Base-by-base conservation (phyloP, 2,797 vertebrate species). In the Tokudaia tokunoshimensis region DNA sequence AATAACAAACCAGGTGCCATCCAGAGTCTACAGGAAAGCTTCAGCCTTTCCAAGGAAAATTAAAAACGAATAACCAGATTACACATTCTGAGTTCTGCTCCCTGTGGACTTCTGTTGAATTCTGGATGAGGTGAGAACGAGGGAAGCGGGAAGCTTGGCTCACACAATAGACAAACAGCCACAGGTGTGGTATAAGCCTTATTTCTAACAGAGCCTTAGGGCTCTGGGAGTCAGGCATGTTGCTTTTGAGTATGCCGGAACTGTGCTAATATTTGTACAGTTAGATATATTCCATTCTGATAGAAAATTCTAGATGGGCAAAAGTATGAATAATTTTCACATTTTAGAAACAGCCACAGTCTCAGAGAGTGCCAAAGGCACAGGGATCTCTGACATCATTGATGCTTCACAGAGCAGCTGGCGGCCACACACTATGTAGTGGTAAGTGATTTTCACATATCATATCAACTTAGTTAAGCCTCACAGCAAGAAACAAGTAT, bases 51-150 rank as follows among this genome's bases (percentile, higher is more conserved):
- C 79, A 92, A 86, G 61, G 88, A 97, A 97, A 96, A 97, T 96
- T 94, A 97, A 97, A 96, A 97, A 80, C 94, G 93, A 80, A 87
- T 92, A 97, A 96, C 88, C 78, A 89, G 96, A 96, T 96, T 89
- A 94, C 93, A 82, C 89, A 67, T 87, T 89, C 94, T 94, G 89
- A 97, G 74, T 83, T 91, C 61, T 91, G 63, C 59, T 75, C 91
- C 95, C 96, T 81, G 90, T 95, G 94, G 96, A 92, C 78, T 91
- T 93, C 44, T 44, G 75, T 88, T 97, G 92, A 89, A 91, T 97
- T 94, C 85, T 92, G 94, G 79, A 92, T 97, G 92, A 80, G 12
- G n/a, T 94, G 86, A 96, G 91, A 94, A 70, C 88, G 50, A 72
- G 41, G 44, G 70, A 57, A 76, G 86, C 84, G 61, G 65, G 41